Base-by-base conservation (phyloP, 2,888 invertebrate genomes). In the Brachyopa scutellaris region DNA sequence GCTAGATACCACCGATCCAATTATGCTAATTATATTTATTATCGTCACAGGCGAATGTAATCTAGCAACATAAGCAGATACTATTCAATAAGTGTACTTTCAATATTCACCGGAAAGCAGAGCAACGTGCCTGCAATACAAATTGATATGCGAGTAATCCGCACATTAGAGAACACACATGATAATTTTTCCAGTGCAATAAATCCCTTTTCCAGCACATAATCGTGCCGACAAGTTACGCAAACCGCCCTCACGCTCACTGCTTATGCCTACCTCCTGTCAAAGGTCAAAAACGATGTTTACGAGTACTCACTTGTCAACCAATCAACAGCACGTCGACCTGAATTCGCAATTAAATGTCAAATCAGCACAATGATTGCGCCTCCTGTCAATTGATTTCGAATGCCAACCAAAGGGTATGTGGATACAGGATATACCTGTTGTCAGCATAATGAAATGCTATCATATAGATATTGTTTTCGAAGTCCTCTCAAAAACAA, bases 281-380 rank as follows among this genome's bases (percentile, higher is more conserved):
- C 74, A 74, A 70, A 80, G 74, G 57, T 74, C 69, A 64, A 67
- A 74, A 69, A 64, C 57, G 42, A 38, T 69, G 80, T 76, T 76
- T 80, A 51, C 64, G 57, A 69, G 57, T 64, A 59, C 69, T 70
- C 62, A 57, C 80, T 74, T 80, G 80, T 70, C 80, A 74, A 47
- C 62, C 69, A 57, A 76, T 80, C 80, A 69, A 51, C 64, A 57
- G 36, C 36, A 55, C 57, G 51, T 74, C 80, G 80, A 69, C 76
- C 80, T 70, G 80, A 80, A 80, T 74, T 74, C 69, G 49, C 57
- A 80, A 80, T 80, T 69, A 80, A 80, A 80, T 76, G 69, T 57
- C 80, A 74, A 80, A 80, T 80, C 76, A 80, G 62, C 80, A 70
- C 36, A 70, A 70, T 45, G 67, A 76, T 57, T 59, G 69, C 42